These are phyloP conservation scores for Drosophila rubida DNA, from an alignment of 2,888 invertebrate species.

Conservation along the genomic window DNA sequence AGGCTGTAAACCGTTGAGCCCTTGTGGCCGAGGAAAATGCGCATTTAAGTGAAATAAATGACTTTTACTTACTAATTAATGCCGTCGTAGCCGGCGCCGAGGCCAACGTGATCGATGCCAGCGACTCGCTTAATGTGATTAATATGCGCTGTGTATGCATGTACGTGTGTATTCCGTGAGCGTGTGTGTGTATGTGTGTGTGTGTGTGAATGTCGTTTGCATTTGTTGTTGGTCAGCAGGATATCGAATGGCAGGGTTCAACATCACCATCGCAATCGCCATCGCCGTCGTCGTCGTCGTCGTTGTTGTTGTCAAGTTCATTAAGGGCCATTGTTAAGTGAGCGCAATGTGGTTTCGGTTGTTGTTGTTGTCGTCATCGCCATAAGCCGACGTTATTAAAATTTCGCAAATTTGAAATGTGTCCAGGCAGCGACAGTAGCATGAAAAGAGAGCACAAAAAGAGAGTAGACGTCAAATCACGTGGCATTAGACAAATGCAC, in stretches of 20 bases:
- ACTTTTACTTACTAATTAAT: slow-evolving; percentile 93
- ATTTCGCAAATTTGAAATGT: slow-evolving; percentile 72
- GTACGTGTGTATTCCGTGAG: slow-evolving; percentile 9
- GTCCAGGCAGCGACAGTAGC: slow-evolving; percentile 54
- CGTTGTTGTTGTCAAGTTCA: slow-evolving; percentile 56
- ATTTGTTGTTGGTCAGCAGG: slow-evolving; percentile 56
- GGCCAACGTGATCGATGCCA: slow-evolving; percentile 94
- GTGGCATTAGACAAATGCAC: slow-evolving; percentile 48
- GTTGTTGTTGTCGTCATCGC: slow-evolving; percentile 47
- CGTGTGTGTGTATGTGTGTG: slow-evolving; percentile 10
- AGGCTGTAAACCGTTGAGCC: slow-evolving; percentile 24
- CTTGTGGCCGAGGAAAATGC: slow-evolving; percentile 63
- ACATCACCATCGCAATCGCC: slow-evolving; percentile 4
- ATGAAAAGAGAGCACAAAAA: slow-evolving; percentile 40
- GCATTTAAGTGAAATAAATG: slow-evolving; percentile 82
- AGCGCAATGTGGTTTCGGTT: slow-evolving; percentile 36
- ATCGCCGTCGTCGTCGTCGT: slow-evolving; percentile 3
- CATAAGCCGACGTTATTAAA: slow-evolving; percentile 74
- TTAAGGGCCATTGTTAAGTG: slow-evolving; percentile 62
- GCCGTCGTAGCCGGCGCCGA: slow-evolving; percentile 95
- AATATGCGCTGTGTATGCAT: slow-evolving; percentile 90
- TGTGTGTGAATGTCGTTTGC: slow-evolving; percentile 25
- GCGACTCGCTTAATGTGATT: slow-evolving; percentile 94
- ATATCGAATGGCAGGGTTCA: slow-evolving; percentile 56
- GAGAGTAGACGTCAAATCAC: slow-evolving; percentile 40